A percentile compares a stretch with the other conserved stretches of the same genome.
Evolutionary conservation across 1,140 invertebrate genomes (phyloP).

Genomic region (Scaptodrosophila lebanonensis): DNA sequence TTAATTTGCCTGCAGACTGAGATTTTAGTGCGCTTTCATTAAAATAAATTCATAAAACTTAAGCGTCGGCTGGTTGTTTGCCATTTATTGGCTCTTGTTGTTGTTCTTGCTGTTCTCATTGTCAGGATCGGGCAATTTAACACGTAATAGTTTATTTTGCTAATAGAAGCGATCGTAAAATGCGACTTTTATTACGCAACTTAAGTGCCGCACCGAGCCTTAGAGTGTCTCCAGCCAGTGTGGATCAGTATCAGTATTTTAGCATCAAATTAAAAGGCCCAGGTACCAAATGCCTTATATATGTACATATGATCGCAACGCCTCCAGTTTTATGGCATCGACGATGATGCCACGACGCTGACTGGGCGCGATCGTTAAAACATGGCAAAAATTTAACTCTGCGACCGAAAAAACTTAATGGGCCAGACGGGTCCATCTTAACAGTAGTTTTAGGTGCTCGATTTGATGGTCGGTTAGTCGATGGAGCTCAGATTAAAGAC

Average conservation of each 20-base stretch:
- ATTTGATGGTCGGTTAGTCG: no score
- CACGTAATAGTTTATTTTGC: conserved; percentile 70
- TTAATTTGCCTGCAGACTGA: conserved; percentile 6
- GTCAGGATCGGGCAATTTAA: conserved; percentile 53
- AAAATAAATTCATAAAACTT: conserved; percentile 36
- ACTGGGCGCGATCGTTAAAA: conserved; percentile 21
- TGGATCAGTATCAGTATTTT: conserved; percentile 52
- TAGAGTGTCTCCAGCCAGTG: not conserved
- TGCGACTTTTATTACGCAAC: conserved; percentile 65
- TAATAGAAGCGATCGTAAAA: conserved; percentile 70
- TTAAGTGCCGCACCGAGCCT: conserved; percentile 40
- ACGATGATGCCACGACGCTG: not conserved
- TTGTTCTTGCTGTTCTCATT: no score
- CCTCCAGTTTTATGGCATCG: conserved; percentile 2
- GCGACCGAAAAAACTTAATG: conserved; percentile 12
- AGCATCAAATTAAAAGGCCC: conserved; percentile 63
- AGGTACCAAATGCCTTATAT: conserved; percentile 15
- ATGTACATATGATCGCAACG: conserved; percentile 1
- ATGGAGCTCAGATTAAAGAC: no score
- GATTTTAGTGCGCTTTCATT: conserved; percentile 13
- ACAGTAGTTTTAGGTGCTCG: conserved; percentile 53
- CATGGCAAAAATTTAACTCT: conserved; percentile 5
- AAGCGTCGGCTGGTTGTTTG: conserved; percentile 24
- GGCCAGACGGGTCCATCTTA: conserved; percentile 34
- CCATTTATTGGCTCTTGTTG: conserved; percentile 21